phyloP scores from a whole-genome alignment of 2,797 vertebrate genomes.

The Phrynocephalus guinanensis region DNA sequence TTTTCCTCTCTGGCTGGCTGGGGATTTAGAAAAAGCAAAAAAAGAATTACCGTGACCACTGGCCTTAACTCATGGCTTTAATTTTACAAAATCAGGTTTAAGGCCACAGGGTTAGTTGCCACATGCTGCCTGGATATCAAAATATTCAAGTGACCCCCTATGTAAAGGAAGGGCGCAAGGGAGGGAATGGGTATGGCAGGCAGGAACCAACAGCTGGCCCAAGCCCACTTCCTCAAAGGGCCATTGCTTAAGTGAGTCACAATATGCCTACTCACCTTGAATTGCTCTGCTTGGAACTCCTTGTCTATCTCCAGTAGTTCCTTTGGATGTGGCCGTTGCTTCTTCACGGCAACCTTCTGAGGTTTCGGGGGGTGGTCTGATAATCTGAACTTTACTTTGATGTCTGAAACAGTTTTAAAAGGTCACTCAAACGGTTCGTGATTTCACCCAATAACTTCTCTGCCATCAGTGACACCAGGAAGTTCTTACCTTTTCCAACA shows the following conservation, averaged over 20 bases:
- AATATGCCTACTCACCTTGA: conserved; percentile 25
- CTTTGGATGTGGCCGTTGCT: neutral
- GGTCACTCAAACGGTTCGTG: neutral
- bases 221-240: neutral
- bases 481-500: neutral
- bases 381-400: conserved; percentile 24
- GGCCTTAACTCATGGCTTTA: neutral
- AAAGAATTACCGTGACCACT: neutral
- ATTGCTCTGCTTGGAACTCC: neutral
- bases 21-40: neutral
- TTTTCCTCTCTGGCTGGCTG: neutral
- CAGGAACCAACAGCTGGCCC: neutral
- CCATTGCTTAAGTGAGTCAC: too few relatives aligned
- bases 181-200: too few relatives aligned
- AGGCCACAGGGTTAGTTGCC: neutral
- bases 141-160: neutral
- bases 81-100: neutral
- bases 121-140: neutral
- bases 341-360: neutral
- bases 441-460: too few relatives aligned
- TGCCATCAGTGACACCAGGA: neutral
- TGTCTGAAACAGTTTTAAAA: conserved; percentile 19
- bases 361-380: neutral
- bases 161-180: neutral
- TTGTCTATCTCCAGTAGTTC: conserved; percentile 15